Conservation (phyloP, 2,888 invertebrate genomes). For the Ophion ellenae region DNA sequence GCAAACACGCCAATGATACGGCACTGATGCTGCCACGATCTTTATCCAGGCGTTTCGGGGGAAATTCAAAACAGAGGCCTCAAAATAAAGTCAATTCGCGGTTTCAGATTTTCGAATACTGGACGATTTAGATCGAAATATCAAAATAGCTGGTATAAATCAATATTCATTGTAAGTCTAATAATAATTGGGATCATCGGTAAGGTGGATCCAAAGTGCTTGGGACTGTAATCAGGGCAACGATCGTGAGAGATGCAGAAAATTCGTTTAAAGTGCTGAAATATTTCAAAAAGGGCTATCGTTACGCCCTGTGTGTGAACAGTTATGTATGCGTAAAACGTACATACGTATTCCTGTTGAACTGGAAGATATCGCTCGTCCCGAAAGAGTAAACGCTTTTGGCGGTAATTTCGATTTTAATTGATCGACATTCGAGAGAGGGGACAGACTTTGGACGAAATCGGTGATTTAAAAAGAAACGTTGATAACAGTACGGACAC, state of each 20-base stretch:
- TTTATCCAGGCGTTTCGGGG: conserved; percentile 2
- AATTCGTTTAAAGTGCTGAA: conserved; percentile 70
- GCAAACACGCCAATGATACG: conserved; percentile 51
- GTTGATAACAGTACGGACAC: not conserved
- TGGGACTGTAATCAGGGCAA: conserved; percentile 1
- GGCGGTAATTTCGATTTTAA: not conserved
- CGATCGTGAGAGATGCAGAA: conserved; percentile 65
- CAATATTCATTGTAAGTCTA: not conserved
- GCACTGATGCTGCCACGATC: conserved; percentile 52
- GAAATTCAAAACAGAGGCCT: not conserved
- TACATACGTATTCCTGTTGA: conserved; percentile 11
- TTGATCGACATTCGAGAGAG: not conserved
- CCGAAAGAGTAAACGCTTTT: conserved; percentile 5
- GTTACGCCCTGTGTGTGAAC: conserved; percentile 34
- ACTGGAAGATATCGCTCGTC: not conserved
- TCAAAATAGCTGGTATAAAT: not conserved
- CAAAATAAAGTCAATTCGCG: not conserved
- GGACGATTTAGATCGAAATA: not conserved
- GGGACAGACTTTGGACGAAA: conserved; percentile 3
- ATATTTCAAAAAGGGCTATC: conserved; percentile 54
- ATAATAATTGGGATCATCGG: conserved; percentile 12
- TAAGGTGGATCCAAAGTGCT: conserved; percentile 35
- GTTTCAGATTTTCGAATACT: not conserved
- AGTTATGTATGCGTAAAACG: not conserved
- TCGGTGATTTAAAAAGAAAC: conserved; percentile 20